These are phyloP conservation scores for Anagrus nilaparvatae DNA, from an alignment of 1,140 invertebrate genomes.

Conservation along the genomic window DNA sequence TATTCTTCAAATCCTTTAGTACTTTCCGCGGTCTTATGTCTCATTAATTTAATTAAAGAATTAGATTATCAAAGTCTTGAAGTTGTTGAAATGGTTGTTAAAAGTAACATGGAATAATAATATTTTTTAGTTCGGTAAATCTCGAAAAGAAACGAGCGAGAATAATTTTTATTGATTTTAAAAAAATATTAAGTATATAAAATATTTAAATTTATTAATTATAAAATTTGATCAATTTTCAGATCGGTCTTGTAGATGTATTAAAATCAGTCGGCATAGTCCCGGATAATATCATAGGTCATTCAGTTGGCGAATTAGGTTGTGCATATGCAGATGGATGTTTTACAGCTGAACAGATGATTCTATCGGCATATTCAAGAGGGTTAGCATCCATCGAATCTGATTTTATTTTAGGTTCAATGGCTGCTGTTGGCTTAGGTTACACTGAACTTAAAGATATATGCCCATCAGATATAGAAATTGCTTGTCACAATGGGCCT, in stretches of 20 bases:
- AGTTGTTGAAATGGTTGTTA: too few species aligned
- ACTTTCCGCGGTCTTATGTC: too few species aligned
- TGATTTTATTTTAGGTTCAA: conserved; percentile 63
- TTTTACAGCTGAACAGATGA: conserved; percentile 69
- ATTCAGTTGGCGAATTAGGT: conserved; percentile 69
- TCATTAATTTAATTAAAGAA: too few species aligned
- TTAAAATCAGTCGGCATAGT: conserved; percentile 51
- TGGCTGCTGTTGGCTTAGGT: conserved; percentile 71
- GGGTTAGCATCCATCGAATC: conserved; percentile 75
- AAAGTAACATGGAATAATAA: too few species aligned
- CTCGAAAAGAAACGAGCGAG: too few species aligned
- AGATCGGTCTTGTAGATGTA: conserved; percentile 67
- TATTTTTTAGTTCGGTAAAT: too few species aligned
- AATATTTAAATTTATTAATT: neutral
- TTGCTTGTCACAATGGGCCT: conserved; percentile 61
- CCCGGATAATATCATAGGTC: conserved; percentile 68
- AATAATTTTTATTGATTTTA: too few species aligned
- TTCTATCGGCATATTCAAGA: conserved; percentile 71
- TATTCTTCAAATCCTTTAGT: too few species aligned
- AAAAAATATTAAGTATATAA: too few species aligned
- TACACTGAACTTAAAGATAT: conserved; percentile 45
- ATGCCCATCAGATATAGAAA: conserved; percentile 47
- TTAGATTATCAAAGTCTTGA: too few species aligned
- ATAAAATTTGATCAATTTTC: conserved; percentile 5
- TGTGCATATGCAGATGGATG: conserved; percentile 78